Evolutionary conservation across 2,888 invertebrate genomes (phyloP).

Genomic region (Autographa pulchrina): DNA sequence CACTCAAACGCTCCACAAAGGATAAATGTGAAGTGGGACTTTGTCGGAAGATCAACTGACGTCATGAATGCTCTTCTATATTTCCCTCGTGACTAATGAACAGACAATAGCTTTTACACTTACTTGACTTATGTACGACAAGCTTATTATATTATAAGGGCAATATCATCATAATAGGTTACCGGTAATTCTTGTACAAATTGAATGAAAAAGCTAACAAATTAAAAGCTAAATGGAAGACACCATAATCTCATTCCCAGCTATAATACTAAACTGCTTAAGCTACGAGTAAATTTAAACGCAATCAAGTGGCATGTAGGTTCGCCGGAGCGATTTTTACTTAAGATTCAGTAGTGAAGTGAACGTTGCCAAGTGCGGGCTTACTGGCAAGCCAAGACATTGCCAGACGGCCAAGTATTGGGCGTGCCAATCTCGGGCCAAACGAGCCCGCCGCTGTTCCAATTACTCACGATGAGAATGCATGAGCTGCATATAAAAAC

Average conservation of each 20-base stretch:
- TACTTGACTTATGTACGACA: background rate
- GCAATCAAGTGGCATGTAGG: slow-evolving; percentile 57
- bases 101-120: background rate
- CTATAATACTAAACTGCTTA: slow-evolving; percentile 29
- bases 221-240: background rate
- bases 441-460: slow-evolving; percentile 31
- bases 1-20: slow-evolving; percentile 32
- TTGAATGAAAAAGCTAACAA: background rate
- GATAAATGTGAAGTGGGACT: slow-evolving; percentile 19
- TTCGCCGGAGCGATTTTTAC: slow-evolving; percentile 58
- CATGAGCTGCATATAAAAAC: slow-evolving; percentile 41
- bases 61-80: slow-evolving; percentile 7
- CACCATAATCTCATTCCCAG: slow-evolving; percentile 22
- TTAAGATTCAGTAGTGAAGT: slow-evolving; percentile 58
- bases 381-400: slow-evolving; percentile 51
- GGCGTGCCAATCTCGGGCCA: slow-evolving; percentile 35
- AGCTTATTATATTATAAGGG: background rate
- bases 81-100: background rate
- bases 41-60: slow-evolving; percentile 20
- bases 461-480: slow-evolving; percentile 50
- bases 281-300: slow-evolving; percentile 52
- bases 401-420: slow-evolving; percentile 37
- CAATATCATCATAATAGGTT: background rate
- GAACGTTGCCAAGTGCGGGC: slow-evolving; percentile 57
- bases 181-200: background rate